phyloP scores from a whole-genome alignment of 2,113 vertebrate species.

The Brachionichthys hirsutus region DNA sequence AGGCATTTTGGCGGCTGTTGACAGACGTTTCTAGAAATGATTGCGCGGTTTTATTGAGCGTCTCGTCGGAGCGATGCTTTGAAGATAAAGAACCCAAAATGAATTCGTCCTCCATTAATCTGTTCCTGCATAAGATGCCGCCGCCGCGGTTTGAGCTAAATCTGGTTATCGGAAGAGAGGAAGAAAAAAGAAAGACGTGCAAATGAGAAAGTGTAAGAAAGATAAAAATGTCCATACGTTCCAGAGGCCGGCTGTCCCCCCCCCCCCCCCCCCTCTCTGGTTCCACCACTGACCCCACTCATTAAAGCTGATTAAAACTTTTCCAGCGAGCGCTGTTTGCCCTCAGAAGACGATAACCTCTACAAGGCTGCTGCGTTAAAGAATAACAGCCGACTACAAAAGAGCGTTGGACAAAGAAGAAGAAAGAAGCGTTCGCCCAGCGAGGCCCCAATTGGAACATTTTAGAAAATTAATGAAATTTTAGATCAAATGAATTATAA shows the following conservation, averaged over 20 bases:
- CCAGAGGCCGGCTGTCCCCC: slow-evolving; percentile 48
- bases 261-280: slow-evolving; percentile 50
- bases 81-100: slow-evolving; percentile 51
- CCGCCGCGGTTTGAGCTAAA: slow-evolving; percentile 52
- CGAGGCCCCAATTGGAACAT: slow-evolving; percentile 81
- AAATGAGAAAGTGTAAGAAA: slow-evolving; percentile 52
- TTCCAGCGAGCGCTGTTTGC: slow-evolving; percentile 71
- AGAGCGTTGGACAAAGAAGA: slow-evolving; percentile 73
- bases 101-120: slow-evolving; percentile 59
- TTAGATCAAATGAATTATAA: slow-evolving; percentile 86
- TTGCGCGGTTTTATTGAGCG: slow-evolving; percentile 24
- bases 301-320: slow-evolving; percentile 82
- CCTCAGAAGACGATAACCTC: slow-evolving; percentile 80
- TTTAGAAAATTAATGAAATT: slow-evolving; percentile 87
- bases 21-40: slow-evolving; percentile 41
- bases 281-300: slow-evolving; percentile 78
- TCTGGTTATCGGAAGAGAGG: slow-evolving; percentile 42
- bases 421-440: slow-evolving; percentile 59
- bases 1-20: slow-evolving; percentile 41
- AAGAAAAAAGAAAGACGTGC: slow-evolving; percentile 34
- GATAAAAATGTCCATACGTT: slow-evolving; percentile 44
- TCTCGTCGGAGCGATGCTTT: slow-evolving; percentile 45
- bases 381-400: slow-evolving; percentile 79
- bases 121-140: slow-evolving; percentile 52
- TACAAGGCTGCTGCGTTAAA: slow-evolving; percentile 79